phyloP scores from a whole-genome alignment of 2,797 vertebrate genomes.

The Melanotaenia nigrans region DNA sequence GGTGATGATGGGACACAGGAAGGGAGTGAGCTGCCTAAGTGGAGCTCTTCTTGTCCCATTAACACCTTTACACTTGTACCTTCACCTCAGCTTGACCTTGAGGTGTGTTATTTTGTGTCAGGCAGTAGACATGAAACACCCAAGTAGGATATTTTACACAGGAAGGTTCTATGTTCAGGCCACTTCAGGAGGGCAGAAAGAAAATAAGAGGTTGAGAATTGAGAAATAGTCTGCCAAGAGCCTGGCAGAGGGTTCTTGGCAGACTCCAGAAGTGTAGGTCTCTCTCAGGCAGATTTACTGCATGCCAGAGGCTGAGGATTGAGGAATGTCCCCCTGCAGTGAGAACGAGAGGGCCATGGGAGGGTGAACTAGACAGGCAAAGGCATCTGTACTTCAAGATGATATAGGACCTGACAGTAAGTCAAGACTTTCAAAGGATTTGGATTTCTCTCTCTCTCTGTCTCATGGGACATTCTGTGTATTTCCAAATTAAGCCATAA shows the following conservation, averaged over 20 bases:
- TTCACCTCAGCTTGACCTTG: slow-evolving; percentile 43
- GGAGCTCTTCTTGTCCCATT: slow-evolving; percentile 56
- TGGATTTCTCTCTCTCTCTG: slow-evolving; percentile 9
- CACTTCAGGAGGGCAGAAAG: slow-evolving; percentile 12
- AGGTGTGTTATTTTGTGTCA: slow-evolving; percentile 24
- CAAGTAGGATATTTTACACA: slow-evolving; percentile 6
- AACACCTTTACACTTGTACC: slow-evolving; percentile 63
- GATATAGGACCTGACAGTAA: slow-evolving; percentile 57
- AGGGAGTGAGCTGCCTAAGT: slow-evolving; percentile 48
- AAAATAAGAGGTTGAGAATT: slow-evolving; percentile 26
- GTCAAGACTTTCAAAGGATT: slow-evolving; percentile 48
- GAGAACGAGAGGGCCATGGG: slow-evolving; percentile 58
- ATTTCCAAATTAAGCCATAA: slow-evolving; percentile 37
- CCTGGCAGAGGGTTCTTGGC: slow-evolving; percentile 47
- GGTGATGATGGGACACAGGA: slow-evolving; percentile 50
- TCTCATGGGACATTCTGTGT: slow-evolving; percentile 43
- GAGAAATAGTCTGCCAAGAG: slow-evolving; percentile 36
- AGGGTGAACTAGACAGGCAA: slow-evolving; percentile 56
- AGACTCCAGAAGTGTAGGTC: slow-evolving; percentile 40
- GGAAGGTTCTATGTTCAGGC: background rate
- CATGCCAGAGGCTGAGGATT: slow-evolving; percentile 72
- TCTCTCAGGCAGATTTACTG: slow-evolving; percentile 73
- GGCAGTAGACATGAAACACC: slow-evolving; percentile 28
- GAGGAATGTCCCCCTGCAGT: slow-evolving; percentile 78
- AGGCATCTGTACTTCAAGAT: slow-evolving; percentile 62